Conservation (phyloP, 2,797 vertebrate genomes). For the Falco columbarius region DNA sequence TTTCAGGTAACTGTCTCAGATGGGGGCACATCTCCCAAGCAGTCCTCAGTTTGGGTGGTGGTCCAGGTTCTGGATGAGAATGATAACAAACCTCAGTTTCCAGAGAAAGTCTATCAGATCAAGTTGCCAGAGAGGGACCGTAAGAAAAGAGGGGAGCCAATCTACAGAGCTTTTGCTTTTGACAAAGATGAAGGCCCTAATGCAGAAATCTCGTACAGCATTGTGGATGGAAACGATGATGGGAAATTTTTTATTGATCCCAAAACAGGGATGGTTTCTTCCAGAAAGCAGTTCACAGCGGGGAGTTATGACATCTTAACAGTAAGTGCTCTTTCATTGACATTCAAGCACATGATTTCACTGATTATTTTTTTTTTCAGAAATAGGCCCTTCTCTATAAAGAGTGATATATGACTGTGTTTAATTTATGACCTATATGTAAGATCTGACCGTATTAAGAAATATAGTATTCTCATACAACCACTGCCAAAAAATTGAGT, state of each 20-base stretch:
- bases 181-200: slow-evolving; percentile 93
- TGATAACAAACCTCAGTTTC: slow-evolving; percentile 94
- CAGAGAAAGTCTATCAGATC: slow-evolving; percentile 94
- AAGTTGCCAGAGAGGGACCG: slow-evolving; percentile 92
- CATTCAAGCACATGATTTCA: not conserved
- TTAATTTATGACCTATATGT: not conserved
- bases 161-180: slow-evolving; percentile 93
- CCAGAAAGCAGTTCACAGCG: slow-evolving; percentile 90
- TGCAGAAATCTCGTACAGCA: slow-evolving; percentile 92
- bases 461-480: not conserved
- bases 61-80: slow-evolving; percentile 94
- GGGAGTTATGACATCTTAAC: slow-evolving; percentile 96
- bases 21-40: slow-evolving; percentile 84
- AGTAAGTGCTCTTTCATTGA: slow-evolving; percentile 74
- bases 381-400: not conserved
- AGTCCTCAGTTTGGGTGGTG: slow-evolving; percentile 92
- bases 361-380: not conserved
- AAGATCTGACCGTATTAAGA: not conserved
- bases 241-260: slow-evolving; percentile 96
- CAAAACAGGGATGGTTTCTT: slow-evolving; percentile 94
- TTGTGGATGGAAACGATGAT: slow-evolving; percentile 93
- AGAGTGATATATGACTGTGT: not conserved
- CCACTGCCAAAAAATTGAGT: not conserved
- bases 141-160: slow-evolving; percentile 89
- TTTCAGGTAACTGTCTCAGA: slow-evolving; percentile 91